Conservation (phyloP, 2,113 vertebrate genomes). For the Rhinopomastus cyanomelas region DNA sequence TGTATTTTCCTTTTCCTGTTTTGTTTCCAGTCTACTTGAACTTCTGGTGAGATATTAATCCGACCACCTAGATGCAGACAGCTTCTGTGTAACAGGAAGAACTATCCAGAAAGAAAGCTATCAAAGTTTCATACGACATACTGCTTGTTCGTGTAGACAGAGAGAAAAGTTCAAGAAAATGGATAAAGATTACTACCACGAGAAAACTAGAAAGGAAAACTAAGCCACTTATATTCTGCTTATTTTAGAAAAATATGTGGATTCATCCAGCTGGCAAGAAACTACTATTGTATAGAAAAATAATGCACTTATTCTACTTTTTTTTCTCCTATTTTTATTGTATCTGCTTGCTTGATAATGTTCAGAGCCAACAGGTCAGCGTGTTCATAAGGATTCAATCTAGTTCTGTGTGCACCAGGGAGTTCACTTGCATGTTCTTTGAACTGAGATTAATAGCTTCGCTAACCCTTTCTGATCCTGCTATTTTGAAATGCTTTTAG, state of each 20-base stretch:
- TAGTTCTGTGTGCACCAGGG: conserved; percentile 11
- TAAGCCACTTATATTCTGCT: not conserved
- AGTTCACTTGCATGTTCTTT: conserved; percentile 41
- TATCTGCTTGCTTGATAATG: conserved; percentile 2
- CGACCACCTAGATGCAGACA: not conserved
- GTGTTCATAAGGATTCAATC: conserved; percentile 61
- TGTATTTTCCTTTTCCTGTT: not conserved
- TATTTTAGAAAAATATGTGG: not conserved
- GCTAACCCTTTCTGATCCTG: conserved; percentile 64
- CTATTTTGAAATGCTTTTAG: conserved; percentile 64
- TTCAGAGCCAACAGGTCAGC: conserved; percentile 36
- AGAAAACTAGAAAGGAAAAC: not conserved
- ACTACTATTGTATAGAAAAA: not conserved
- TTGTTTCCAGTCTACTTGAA: not conserved
- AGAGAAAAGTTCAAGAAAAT: not conserved
- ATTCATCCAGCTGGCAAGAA: not conserved
- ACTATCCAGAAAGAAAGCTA: not conserved
- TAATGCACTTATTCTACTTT: not conserved
- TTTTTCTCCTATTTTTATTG: not conserved
- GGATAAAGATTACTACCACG: not conserved
- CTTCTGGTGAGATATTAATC: not conserved
- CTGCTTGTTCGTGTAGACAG: not conserved
- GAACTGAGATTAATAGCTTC: conserved; percentile 60
- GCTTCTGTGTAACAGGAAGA: not conserved
- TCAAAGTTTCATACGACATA: not conserved